These are phyloP conservation scores for Sebastolobus alascanus DNA, from an alignment of 2,797 vertebrate genomes.

Conservation along the genomic window DNA sequence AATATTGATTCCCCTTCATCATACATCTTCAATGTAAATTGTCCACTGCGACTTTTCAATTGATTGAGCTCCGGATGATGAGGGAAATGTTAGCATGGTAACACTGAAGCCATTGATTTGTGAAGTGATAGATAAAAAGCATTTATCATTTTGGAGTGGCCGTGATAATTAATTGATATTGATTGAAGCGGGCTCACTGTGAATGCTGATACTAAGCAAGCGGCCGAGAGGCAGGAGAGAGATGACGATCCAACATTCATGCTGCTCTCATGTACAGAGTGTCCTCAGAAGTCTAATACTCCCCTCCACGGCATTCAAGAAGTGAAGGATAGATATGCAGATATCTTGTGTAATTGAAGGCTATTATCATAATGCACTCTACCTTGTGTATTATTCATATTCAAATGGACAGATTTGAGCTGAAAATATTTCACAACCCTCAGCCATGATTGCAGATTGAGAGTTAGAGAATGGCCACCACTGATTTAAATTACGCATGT, in stretches of 20 bases:
- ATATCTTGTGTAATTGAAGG: conserved; percentile 82
- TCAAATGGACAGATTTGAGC: conserved; percentile 81
- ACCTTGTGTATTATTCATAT: conserved; percentile 83
- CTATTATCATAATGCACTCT: conserved; percentile 83
- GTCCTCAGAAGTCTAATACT: conserved; percentile 60
- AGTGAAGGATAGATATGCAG: conserved; percentile 74
- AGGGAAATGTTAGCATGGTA: conserved; percentile 72
- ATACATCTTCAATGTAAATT: conserved; percentile 71
- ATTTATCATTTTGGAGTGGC: conserved; percentile 76
- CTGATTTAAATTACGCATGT: conserved; percentile 79
- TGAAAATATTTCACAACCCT: conserved; percentile 76
- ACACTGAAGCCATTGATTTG: conserved; percentile 78
- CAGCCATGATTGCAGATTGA: conserved; percentile 81
- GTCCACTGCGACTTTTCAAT: conserved; percentile 63
- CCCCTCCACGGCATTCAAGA: conserved; percentile 62
- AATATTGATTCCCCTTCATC: conserved; percentile 71
- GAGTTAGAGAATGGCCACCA: conserved; percentile 71
- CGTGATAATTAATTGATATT: conserved; percentile 78
- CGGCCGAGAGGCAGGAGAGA: conserved; percentile 33
- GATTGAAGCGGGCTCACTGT: conserved; percentile 57
- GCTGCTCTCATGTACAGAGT: conserved; percentile 45
- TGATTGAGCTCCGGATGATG: conserved; percentile 59
- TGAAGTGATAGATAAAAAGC: conserved; percentile 75
- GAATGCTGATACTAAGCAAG: conserved; percentile 47
- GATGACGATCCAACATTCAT: conserved; percentile 37